A percentile compares a stretch with the other conserved stretches of the same genome.
Evolutionary conservation across 2,113 vertebrate genomes (phyloP).

Genomic region (Lonchura striata): DNA sequence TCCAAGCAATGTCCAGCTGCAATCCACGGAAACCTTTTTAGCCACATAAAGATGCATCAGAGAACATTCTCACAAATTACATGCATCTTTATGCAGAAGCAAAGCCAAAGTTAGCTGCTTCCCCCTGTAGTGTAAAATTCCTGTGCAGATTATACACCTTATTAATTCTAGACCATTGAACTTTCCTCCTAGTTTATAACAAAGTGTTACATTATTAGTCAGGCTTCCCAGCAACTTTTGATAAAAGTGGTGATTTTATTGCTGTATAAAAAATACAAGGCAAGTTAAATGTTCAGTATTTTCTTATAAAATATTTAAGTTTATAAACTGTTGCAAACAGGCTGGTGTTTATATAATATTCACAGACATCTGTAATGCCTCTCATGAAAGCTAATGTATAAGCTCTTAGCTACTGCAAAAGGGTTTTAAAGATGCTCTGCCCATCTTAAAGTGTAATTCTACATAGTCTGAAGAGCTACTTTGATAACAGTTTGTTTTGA

Average conservation of each 20-base stretch:
- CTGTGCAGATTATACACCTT: background rate
- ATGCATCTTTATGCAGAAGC: background rate
- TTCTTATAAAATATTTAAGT: constrained; percentile 72
- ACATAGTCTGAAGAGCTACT: constrained; percentile 29
- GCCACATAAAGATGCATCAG: background rate
- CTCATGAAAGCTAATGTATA: constrained; percentile 60
- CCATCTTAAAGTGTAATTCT: constrained; percentile 44
- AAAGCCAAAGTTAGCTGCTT: background rate
- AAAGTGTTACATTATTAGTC: constrained; percentile 27
- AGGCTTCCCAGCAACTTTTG: constrained; percentile 22
- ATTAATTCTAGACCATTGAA: constrained; percentile 37
- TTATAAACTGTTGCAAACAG: constrained; percentile 66
- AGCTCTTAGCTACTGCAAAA: constrained; percentile 61
- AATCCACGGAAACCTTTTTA: background rate
- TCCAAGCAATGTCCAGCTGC: background rate
- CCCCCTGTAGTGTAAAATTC: background rate
- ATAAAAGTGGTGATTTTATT: constrained; percentile 54
- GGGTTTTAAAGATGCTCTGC: constrained; percentile 48
- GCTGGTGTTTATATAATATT: constrained; percentile 63
- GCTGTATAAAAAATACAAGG: constrained; percentile 55
- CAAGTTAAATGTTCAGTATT: constrained; percentile 57
- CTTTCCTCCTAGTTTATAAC: constrained; percentile 1
- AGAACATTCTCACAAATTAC: background rate
- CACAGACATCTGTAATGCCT: constrained; percentile 64
- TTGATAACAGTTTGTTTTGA: constrained; percentile 44